Evolutionary conservation across 2,797 vertebrate species (phyloP).

Genomic region (Microctenopoma lineatum): DNA sequence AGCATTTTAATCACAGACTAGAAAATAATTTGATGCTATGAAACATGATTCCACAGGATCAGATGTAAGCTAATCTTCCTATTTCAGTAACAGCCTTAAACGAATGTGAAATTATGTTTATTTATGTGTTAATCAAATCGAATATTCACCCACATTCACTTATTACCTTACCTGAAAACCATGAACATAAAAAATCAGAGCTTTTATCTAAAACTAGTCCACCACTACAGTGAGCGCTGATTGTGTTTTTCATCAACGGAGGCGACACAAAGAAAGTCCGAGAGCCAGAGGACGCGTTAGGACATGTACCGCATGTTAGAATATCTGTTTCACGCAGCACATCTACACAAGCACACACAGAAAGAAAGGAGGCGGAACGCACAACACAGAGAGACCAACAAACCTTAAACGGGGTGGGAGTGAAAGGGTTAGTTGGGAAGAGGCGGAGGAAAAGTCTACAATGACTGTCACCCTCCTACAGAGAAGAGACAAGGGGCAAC

Average conservation of each 20-base stretch:
- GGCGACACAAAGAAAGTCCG: constrained; percentile 9
- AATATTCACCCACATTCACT: constrained; percentile 23
- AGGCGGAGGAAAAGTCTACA: constrained; percentile 91
- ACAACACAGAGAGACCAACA: constrained; percentile 83
- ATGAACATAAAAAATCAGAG: constrained; percentile 16
- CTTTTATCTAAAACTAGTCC: background rate
- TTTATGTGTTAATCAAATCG: background rate
- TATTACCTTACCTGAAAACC: constrained; percentile 57
- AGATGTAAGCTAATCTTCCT: constrained; percentile 15
- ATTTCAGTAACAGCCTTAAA: background rate
- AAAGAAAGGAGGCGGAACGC: constrained; percentile 26
- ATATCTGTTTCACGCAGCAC: background rate
- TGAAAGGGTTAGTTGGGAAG: constrained; percentile 98
- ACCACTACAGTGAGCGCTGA: constrained; percentile 4
- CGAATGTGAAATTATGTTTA: background rate
- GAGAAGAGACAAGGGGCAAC: constrained; percentile 89
- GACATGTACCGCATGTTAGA: constrained; percentile 26
- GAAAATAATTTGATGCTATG: constrained; percentile 10
- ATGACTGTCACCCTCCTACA: constrained; percentile 92
- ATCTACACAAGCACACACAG: constrained; percentile 42
- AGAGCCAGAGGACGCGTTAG: constrained; percentile 46
- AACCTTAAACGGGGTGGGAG: constrained; percentile 99
- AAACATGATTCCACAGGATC: constrained; percentile 8
- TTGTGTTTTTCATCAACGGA: background rate
- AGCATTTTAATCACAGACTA: constrained; percentile 35